Conservation (phyloP, 2,113 vertebrate species). For the Lophochroa leadbeateri region DNA sequence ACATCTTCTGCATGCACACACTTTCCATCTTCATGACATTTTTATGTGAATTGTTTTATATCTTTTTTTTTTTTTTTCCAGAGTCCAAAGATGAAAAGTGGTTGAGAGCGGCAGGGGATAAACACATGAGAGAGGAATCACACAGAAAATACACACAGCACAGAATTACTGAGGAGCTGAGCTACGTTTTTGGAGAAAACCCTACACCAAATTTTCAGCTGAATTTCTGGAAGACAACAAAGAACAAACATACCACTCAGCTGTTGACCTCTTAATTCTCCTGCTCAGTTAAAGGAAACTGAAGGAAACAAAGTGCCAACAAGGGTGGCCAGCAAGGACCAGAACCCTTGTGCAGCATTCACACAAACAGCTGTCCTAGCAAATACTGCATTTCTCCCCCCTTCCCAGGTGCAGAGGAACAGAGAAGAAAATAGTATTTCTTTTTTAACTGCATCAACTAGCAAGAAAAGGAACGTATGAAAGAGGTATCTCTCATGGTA, state of each 20-base stretch:
- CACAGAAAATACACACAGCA: background rate
- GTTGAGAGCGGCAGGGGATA: fast-evolving
- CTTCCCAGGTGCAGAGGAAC: background rate
- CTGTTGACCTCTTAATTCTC: background rate
- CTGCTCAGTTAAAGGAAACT: background rate
- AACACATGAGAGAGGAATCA: background rate
- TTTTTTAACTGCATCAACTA: background rate
- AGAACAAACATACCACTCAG: background rate
- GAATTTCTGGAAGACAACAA: background rate
- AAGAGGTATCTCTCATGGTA: background rate
- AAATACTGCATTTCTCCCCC: no score
- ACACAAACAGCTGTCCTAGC: background rate
- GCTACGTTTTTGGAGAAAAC: background rate
- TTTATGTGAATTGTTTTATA: background rate
- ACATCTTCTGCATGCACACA: background rate
- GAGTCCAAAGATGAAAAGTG: background rate
- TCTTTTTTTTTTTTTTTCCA: background rate
- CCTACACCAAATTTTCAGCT: background rate
- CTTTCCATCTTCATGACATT: background rate
- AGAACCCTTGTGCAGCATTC: background rate
- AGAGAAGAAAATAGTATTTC: background rate
- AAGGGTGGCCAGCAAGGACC: background rate
- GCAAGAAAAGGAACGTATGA: background rate
- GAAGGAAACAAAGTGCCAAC: fast-evolving
- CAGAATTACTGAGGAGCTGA: background rate